Conservation (phyloP, 2,113 vertebrate genomes). For the Tonatia bakeri region DNA sequence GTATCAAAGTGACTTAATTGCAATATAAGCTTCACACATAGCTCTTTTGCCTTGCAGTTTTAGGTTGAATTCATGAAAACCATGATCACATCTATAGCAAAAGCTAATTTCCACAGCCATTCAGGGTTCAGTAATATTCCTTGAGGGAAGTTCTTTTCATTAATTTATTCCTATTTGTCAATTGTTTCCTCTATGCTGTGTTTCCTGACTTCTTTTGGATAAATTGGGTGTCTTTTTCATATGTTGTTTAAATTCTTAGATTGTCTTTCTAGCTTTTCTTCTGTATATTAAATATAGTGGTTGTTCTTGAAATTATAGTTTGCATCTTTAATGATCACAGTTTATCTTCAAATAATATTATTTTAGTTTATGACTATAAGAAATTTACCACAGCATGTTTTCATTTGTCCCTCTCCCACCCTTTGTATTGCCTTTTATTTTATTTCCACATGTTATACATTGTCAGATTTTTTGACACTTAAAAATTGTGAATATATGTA, state of each 20-base stretch:
- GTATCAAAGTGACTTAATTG: background rate
- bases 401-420: background rate
- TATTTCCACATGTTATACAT: background rate
- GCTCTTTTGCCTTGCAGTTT: background rate
- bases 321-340: background rate
- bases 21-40: background rate
- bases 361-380: background rate
- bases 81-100: background rate
- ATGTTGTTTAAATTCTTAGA: background rate
- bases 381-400: background rate
- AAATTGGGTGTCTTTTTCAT: background rate
- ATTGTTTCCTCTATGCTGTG: background rate
- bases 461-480: background rate
- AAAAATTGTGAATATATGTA: background rate
- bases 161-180: background rate
- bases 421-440: background rate
- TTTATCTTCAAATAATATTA: conserved; percentile 5
- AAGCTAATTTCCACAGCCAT: conserved; percentile 2
- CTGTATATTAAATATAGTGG: background rate
- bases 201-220: background rate
- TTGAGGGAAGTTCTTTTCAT: background rate
- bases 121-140: background rate
- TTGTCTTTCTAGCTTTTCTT: conserved; percentile 21
- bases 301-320: background rate
- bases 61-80: conserved; percentile 26